A percentile compares a stretch with the other conserved stretches of the same genome.
phyloP scores from a whole-genome alignment of 2,113 vertebrate genomes.

The Oncorhynchus masou region DNA sequence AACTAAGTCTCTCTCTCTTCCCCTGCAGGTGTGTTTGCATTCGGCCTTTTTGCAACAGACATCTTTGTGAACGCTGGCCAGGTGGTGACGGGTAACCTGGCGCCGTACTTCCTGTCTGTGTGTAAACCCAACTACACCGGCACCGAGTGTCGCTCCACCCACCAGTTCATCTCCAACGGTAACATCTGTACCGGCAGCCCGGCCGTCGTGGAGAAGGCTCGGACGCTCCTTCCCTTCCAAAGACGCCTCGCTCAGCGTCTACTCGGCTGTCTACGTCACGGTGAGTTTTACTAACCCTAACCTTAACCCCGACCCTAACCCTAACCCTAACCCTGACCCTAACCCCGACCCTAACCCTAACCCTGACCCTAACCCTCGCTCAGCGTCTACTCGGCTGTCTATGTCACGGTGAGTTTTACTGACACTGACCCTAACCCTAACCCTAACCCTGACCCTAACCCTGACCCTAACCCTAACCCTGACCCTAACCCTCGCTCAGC shows the following conservation, averaged over 20 bases:
- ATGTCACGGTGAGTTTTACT: no score
- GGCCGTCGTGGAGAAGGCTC: constrained; percentile 84
- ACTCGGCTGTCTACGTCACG: constrained; percentile 94
- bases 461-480: no score
- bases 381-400: no score
- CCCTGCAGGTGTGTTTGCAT: constrained; percentile 90
- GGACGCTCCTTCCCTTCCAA: constrained; percentile 97
- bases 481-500: no score
- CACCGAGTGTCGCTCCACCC: constrained; percentile 82
- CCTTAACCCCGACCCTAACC: no score
- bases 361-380: no score
- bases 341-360: no score
- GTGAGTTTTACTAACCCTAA: constrained; percentile 59
- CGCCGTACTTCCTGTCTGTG: constrained; percentile 94
- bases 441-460: no score
- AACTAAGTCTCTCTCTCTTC: no score
- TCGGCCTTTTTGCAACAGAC: constrained; percentile 97
- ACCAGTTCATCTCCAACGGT: constrained; percentile 87
- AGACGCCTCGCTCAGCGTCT: constrained; percentile 94
- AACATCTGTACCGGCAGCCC: constrained; percentile 94
- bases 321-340: no score
- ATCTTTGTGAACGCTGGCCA: constrained; percentile 98
- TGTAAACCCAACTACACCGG: constrained; percentile 98
- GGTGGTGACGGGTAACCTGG: constrained; percentile 92
- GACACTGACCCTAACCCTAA: no score